Evolutionary conservation across 2,797 vertebrate genomes (phyloP).

Genomic region (Mus minutoides): DNA sequence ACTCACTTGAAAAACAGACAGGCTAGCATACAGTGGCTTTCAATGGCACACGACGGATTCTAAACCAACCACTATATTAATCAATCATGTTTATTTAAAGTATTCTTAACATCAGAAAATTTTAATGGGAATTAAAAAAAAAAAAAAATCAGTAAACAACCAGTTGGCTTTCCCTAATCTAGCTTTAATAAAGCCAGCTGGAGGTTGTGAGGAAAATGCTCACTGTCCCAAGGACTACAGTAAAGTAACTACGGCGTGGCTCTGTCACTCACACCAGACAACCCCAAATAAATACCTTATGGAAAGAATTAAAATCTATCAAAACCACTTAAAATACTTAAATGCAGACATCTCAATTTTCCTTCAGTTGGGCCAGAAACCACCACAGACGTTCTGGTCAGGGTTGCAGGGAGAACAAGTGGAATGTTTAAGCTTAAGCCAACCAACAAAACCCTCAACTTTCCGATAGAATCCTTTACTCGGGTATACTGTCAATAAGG

Average conservation of each 20-base stretch:
- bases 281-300: constrained; percentile 77
- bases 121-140: constrained; percentile 47
- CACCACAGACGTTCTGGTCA: constrained; percentile 78
- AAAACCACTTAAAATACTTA: constrained; percentile 79
- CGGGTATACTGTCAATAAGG: constrained; percentile 79
- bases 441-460: constrained; percentile 76
- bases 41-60: constrained; percentile 68
- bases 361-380: constrained; percentile 81
- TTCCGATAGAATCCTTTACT: constrained; percentile 79
- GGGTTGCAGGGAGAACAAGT: constrained; percentile 79
- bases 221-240: constrained; percentile 75
- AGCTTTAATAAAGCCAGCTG: constrained; percentile 50
- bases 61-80: constrained; percentile 63
- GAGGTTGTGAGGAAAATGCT: constrained; percentile 79
- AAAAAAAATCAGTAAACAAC: constrained; percentile 67
- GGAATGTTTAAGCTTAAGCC: constrained; percentile 83
- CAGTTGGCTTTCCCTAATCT: constrained; percentile 48
- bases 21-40: constrained; percentile 60
- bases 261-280: constrained; percentile 73
- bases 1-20: constrained; percentile 68
- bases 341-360: constrained; percentile 81
- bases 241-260: constrained; percentile 72
- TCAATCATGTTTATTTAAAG: constrained; percentile 70
- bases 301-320: constrained; percentile 76
- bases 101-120: constrained; percentile 69